phyloP scores from a whole-genome alignment of 2,113 vertebrate genomes.

The Lipotes vexillifer region DNA sequence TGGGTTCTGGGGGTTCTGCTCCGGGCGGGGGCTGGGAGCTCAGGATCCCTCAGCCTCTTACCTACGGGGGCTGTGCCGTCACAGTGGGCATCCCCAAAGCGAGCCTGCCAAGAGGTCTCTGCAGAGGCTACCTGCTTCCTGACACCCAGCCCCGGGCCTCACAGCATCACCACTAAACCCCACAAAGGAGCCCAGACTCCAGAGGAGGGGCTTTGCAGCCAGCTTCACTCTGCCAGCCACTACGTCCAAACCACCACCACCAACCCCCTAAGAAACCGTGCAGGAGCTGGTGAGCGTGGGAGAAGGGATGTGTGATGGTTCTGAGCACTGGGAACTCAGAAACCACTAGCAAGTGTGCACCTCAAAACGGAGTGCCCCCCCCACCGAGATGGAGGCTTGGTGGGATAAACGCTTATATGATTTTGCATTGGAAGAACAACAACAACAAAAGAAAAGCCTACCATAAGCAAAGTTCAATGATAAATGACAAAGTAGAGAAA shows the following conservation, averaged over 20 bases:
- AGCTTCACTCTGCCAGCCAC: background rate
- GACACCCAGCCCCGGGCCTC: background rate
- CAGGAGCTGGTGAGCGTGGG: background rate
- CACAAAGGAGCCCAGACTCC: too few relatives aligned
- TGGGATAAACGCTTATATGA: background rate
- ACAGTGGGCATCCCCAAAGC: accelerated
- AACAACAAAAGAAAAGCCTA: accelerated
- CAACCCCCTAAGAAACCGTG: accelerated
- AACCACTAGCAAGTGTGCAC: accelerated
- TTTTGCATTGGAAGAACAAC: background rate
- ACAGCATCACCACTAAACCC: accelerated
- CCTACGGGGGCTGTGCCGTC: accelerated
- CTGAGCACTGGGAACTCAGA: background rate
- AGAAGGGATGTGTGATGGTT: too few relatives aligned
- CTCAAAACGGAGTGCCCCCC: accelerated
- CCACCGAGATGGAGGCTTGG: accelerated
- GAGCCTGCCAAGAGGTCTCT: background rate
- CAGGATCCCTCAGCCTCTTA: accelerated
- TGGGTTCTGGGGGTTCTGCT: background rate
- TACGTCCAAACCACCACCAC: background rate
- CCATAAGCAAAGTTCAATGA: background rate
- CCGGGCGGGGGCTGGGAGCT: accelerated
- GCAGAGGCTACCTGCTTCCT: background rate
- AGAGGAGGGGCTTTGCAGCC: too few relatives aligned
- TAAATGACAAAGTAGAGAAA: background rate